These are phyloP conservation scores for Triops cancriformis DNA, from an alignment of 1,140 invertebrate genomes.

Conservation along the genomic window DNA sequence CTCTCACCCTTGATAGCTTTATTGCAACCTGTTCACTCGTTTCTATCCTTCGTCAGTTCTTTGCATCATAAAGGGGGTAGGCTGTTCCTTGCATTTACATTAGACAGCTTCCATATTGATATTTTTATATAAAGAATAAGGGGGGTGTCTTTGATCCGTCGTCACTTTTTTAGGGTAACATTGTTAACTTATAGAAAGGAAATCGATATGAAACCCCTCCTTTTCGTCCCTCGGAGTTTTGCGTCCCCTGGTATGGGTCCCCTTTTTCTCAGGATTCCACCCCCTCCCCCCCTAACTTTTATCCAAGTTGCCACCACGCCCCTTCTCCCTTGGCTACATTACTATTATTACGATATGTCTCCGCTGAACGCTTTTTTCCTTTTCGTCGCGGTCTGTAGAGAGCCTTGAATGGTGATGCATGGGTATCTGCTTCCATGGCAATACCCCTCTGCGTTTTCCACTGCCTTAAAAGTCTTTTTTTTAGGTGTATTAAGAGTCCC, in stretches of 20 bases:
- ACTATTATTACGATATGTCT: slow-evolving; percentile 14
- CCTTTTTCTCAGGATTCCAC: not conserved
- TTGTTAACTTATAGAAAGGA: not conserved
- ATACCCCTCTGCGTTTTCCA: not conserved
- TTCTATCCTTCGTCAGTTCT: too few species aligned
- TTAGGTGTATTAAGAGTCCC: not conserved
- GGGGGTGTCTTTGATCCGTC: too few species aligned
- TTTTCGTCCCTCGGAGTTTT: not conserved
- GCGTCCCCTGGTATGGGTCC: not conserved
- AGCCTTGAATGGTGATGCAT: slow-evolving; percentile 5
- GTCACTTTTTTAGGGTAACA: not conserved
- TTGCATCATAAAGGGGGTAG: too few species aligned
- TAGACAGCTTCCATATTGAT: too few species aligned
- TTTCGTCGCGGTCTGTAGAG: not conserved
- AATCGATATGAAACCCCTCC: not conserved
- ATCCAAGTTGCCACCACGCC: not conserved
- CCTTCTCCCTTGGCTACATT: not conserved
- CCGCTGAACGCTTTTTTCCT: not conserved
- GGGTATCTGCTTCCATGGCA: not conserved
- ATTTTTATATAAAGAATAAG: too few species aligned
- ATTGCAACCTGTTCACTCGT: too few species aligned
- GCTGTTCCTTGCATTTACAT: too few species aligned
- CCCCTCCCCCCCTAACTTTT: not conserved
- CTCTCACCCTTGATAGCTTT: too few species aligned
- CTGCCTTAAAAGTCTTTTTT: not conserved